Percentiles rank a stretch among this genome's conserved stretches.
These are phyloP conservation scores for Eilema griseolum DNA, from an alignment of 2,888 invertebrate genomes.

Conservation along the genomic window DNA sequence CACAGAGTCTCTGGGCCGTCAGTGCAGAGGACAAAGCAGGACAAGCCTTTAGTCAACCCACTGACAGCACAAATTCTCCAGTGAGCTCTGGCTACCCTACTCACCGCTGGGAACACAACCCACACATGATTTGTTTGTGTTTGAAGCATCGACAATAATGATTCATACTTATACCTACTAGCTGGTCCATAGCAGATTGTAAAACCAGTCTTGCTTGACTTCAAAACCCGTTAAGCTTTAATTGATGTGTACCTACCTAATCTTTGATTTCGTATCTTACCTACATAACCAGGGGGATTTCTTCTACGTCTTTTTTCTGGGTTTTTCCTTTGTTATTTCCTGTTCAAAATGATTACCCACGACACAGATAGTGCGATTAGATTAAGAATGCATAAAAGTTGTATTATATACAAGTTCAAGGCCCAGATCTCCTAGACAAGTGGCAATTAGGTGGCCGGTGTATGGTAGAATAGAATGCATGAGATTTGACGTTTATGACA, in stretches of 20 bases:
- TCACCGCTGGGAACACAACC: no score
- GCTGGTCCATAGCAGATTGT: not conserved
- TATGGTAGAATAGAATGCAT: no score
- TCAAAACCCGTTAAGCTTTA: not conserved
- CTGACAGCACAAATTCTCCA: no score
- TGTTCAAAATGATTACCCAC: not conserved
- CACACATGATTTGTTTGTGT: no score
- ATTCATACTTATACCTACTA: not conserved
- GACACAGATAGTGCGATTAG: not conserved
- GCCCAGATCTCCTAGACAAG: no score
- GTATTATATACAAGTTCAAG: not conserved
- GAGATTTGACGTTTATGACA: no score
- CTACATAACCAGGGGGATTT: not conserved
- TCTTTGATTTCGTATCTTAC: not conserved
- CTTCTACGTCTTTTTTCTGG: not conserved
- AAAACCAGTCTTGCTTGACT: constrained; percentile 3
- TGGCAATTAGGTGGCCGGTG: no score
- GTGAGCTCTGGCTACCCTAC: no score
- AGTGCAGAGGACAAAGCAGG: no score
- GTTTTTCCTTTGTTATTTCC: not conserved
- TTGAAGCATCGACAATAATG: not conserved
- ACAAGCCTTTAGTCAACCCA: no score
- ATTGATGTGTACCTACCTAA: not conserved
- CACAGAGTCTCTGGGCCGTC: no score
- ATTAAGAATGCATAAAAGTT: not conserved